Base-by-base conservation (phyloP, 1,140 invertebrate species). In the Apis florea region DNA sequence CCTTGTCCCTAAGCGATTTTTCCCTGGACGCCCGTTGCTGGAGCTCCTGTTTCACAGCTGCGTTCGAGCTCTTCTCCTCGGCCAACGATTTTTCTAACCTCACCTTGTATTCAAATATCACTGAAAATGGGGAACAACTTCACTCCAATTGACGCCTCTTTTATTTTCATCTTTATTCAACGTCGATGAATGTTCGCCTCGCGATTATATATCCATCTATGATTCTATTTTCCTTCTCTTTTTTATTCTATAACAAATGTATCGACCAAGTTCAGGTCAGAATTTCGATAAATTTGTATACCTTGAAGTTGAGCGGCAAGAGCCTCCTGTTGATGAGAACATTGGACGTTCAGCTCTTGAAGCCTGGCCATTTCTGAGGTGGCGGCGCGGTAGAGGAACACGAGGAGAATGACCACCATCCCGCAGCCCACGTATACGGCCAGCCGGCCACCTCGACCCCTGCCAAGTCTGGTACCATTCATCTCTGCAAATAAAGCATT, bases 31-130 rank as follows among this genome's bases (percentile, higher is more conserved):
- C 91, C 19, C 92, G 91, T 54, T 92, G 90, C 79, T 93, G 92
- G 26, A 94, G 87, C 76, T 95, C 93, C 64, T 94, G 92, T 68
- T 93, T 94, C 5, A 90, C 91, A 8, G 93, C 91, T 8, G 88
- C 85, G 61, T 94, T 94, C 1, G 94, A 92, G 59, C 90, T 92
- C 79, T 94, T 95, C 83, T 95, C 94, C 81, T 94, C 93, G 56
- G 94, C 91, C 56, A 95, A 77, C 0, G 93, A 94, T 68, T 94
- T 95, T 71, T 95, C 94, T 49, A 95, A 51, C 0, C 93, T 90
- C 4, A 93, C 86, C 88, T 94, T 94, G 86, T 94, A 94, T 79
- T 95, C 94, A 76, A 94, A 94, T 61, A 94, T 93, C 26, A 94
- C 94, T 95, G 85, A 1, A 91, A 93, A 85, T 81, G 17, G 2